Percentiles rank a stretch among this genome's conserved stretches.
phyloP scores from a whole-genome alignment of 2,113 vertebrate genomes.

The Eretmochelys imbricata region DNA sequence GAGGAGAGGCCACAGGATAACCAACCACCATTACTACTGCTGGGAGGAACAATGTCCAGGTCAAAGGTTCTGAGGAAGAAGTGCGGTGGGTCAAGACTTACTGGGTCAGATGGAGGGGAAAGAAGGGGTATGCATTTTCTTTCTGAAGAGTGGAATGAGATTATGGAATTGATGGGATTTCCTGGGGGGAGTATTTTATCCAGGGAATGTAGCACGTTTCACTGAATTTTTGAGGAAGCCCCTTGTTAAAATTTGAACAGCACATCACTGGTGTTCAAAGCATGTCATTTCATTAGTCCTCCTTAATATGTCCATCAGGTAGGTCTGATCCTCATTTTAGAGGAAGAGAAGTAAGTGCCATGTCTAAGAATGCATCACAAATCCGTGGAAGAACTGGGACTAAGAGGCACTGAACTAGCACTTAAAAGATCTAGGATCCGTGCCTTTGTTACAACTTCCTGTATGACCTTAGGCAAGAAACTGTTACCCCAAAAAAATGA shows the following conservation, averaged over 20 bases:
- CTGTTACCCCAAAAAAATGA: too few relatives aligned
- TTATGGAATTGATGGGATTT: background rate
- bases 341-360: background rate
- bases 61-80: background rate
- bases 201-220: background rate
- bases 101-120: too few relatives aligned
- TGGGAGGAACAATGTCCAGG: background rate
- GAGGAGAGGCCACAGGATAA: background rate
- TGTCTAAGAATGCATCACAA: background rate
- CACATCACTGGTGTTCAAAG: background rate
- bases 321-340: background rate
- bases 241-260: background rate
- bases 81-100: background rate
- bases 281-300: background rate
- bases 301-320: background rate
- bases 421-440: background rate
- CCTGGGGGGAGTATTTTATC: background rate
- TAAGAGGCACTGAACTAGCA: background rate
- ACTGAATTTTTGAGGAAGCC: background rate
- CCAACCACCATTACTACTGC: background rate
- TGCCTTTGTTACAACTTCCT: background rate
- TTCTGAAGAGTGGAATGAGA: background rate
- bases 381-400: background rate
- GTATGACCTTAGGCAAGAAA: fast-evolving
- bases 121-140: background rate